A percentile compares a stretch with the other conserved stretches of the same genome.
phyloP scores from a whole-genome alignment of 2,113 vertebrate species.

The Neotoma lepida region DNA sequence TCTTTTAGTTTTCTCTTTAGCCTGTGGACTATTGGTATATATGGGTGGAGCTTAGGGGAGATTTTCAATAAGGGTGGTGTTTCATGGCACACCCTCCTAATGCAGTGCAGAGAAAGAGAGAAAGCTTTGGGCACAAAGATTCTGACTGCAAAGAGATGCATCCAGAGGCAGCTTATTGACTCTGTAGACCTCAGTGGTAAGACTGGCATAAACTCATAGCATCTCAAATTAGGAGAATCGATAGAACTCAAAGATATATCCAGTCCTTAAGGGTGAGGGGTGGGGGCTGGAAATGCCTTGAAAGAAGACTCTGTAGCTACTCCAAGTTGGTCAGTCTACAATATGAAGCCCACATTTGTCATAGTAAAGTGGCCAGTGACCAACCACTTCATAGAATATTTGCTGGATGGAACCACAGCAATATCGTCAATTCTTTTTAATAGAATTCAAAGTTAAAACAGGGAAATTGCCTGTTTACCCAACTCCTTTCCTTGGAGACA shows the following conservation, averaged over 20 bases:
- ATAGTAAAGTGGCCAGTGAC: accelerated
- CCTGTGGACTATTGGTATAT: not conserved
- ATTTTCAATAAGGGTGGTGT: not conserved
- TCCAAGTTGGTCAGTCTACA: too few species aligned
- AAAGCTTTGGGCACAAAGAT: not conserved
- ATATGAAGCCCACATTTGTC: accelerated
- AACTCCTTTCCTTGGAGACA: conserved; percentile 45
- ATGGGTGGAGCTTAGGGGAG: not conserved
- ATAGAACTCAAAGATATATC: not conserved
- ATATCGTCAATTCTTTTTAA: not conserved
- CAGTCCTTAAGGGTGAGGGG: accelerated
- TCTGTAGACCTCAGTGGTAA: accelerated
- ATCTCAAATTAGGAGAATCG: not conserved
- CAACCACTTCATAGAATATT: not conserved
- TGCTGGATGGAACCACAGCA: not conserved
- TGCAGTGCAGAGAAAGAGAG: not conserved
- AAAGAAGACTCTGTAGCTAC: not conserved
- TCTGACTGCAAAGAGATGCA: accelerated
- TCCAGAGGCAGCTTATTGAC: not conserved
- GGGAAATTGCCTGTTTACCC: conserved; percentile 47
- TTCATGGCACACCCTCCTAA: not conserved
- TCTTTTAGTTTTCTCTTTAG: not conserved
- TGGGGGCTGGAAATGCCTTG: not conserved
- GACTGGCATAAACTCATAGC: not conserved
- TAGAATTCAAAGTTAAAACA: conserved; percentile 57